phyloP scores from a whole-genome alignment of 2,888 invertebrate genomes.

The Folsomia manolachei region DNA sequence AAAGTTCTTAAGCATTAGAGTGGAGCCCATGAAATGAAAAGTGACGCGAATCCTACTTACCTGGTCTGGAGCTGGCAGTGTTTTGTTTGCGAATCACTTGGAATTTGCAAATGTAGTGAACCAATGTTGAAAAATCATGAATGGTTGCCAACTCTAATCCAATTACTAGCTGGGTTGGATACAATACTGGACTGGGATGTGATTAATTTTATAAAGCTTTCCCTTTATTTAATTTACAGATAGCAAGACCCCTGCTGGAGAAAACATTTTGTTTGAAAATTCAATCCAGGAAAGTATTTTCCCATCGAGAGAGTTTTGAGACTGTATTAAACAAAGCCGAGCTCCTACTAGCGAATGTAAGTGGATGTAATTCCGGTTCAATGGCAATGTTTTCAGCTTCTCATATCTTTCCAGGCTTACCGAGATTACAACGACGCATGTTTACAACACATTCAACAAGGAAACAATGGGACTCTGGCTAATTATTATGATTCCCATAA shows the following conservation, averaged over 20 bases:
- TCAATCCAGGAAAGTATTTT: slow-evolving; percentile 84
- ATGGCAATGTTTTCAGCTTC: background rate
- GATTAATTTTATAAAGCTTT: too few species aligned
- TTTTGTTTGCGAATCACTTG: too few species aligned
- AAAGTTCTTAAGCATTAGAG: background rate
- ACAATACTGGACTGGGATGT: too few species aligned
- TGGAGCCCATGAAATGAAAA: background rate
- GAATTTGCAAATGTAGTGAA: too few species aligned
- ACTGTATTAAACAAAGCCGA: slow-evolving; percentile 80
- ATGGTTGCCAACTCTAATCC: too few species aligned
- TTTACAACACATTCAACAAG: slow-evolving; percentile 70
- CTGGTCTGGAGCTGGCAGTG: too few species aligned
- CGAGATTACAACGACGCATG: slow-evolving; percentile 84
- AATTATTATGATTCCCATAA: slow-evolving; percentile 89
- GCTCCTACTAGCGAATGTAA: slow-evolving; percentile 70
- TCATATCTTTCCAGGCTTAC: slow-evolving; percentile 65
- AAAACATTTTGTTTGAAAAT: slow-evolving; percentile 86
- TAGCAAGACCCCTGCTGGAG: slow-evolving; percentile 79
- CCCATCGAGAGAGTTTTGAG: slow-evolving; percentile 85
- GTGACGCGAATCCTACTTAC: too few species aligned
- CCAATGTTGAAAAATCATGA: too few species aligned
- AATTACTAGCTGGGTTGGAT: too few species aligned
- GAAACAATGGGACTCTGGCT: slow-evolving; percentile 59
- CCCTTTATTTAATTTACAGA: slow-evolving; percentile 57
- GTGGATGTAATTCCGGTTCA: slow-evolving; percentile 37